Evolutionary conservation across 2,797 vertebrate species (phyloP), one percentile per base, ranked within the genome.

Genomic region (Sebastes dallii): DNA sequence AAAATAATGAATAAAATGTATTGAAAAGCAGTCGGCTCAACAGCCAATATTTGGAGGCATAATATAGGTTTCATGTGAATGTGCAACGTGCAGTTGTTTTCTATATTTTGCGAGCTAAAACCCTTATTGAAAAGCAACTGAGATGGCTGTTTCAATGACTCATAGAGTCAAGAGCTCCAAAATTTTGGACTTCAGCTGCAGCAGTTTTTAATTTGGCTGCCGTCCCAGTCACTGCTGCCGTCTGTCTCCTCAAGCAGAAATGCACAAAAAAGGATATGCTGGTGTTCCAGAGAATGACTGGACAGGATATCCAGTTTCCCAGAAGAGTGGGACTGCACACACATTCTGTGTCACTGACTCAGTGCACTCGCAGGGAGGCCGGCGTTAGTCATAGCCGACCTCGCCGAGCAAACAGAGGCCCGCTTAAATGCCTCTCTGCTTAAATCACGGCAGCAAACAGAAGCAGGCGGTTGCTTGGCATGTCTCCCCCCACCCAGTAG

Each of bases 281-380:
- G 76, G 83, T 30, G 69, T 80, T 86, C 78, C 65, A 54, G 42
- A 54, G 86, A 72, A 93, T 93, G 92, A 94, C 92, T 92, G 83
- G 92, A 86, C 92, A 90, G 92, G 90, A 92, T 90, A 85, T 92
- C 75, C 75, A 72, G 84, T 76, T 87, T 88, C 92, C 86, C 86
- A 66, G 67, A 60, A 36, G 75, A 89, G 82, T 59, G 84, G 70
- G 83, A 79, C 68, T 80, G 86, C 72, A 60, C 85, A 60, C 72
- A 76, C 90, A 91, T 92, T 89, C 82, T 90, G 90, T 90, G 84
- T 80, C 72, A 88, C 81, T 94, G 91, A 92, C 50, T 94, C 91
- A 92, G 88, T 83, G 67, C 3, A 8, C 85, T 80, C 66, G 39
- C 62, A 60, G 69, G 79, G 78, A 91, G 77, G 79, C 66, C 64